Evolutionary conservation across 1,140 invertebrate species (phyloP), one percentile per base, ranked within the genome.

Genomic region (Pogonomyrmex californicus): DNA sequence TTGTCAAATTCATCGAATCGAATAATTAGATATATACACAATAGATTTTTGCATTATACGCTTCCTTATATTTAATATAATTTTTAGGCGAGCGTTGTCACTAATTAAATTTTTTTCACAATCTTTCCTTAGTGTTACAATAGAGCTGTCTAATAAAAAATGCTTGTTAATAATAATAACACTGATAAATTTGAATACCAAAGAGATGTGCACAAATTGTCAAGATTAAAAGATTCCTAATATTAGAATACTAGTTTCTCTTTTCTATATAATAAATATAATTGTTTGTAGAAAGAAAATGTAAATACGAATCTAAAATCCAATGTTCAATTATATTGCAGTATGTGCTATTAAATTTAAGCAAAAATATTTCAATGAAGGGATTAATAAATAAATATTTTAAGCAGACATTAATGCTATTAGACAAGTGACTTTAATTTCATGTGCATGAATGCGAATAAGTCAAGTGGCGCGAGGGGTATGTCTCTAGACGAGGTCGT

Each of bases 401-500:
- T 49, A 78, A n/a, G 14, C 4, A 51, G 12, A 44, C 23, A 68
- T 68, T 54, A 81, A 81, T 68, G 49, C 23, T 3, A 81, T 81
- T 56, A 68, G 38, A 70, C 62, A 56, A 79, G 76, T 54, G 62
- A 79, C 77, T 66, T 79, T 30, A 51, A 36, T 68, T 68, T 49
- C 36, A 81, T 56, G 23, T 68, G 36, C 23, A 81, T 70, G 23
- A 54, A 81, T 81, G 77, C 49, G 63, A 81, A 58, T 58, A 81
- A 81, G 23, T 81, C 77, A 81, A 81, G 77, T 79, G 62, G 49
- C 77, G 49, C 77, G 63, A 77, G 77, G 47, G 36, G 62, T 62
- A 81, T 81, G 77, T 68, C 77, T 68, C 63, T 41, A 49, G 77
- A 81, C 23, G 77, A 81, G 77, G 77, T 68, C 77, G 77, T 81